Evolutionary conservation across 2,888 invertebrate genomes (phyloP), one percentile per base, ranked within the genome.

Genomic region (Leptopilina drosophilae): DNA sequence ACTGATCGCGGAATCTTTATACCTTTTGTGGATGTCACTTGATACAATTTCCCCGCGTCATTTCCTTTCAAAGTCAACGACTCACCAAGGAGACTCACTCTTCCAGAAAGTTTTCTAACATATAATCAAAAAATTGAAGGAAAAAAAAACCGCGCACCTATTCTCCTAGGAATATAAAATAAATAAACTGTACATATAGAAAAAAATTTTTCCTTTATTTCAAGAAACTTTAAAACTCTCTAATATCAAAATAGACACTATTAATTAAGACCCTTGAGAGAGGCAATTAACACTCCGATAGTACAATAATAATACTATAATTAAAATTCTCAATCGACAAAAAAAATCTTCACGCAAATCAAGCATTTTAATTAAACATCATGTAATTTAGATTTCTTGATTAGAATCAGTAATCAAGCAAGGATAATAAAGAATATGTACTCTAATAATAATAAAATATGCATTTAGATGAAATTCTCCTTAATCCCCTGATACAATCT

Each of bases 11-110:
- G 53, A 73, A 73, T 73, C 69, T 73, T 49, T 56, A 49, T 49
- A 49, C 69, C 69, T 56, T 73, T 73, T 56, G 69, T 73, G 69
- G 69, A 26, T 26, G 69, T 73, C 69, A 56, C 53, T 53, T 73
- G 49, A 73, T 73, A 73, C 69, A 53, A 56, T 73, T 73, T 73
- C 26, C 53, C 8, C 49, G 46, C 26, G 49, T 73, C 53, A 73
- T n/a, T 73, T 53, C 69, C 69, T 53, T 53, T 53, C 69, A 69
- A 69, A 69, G 69, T 69, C 69, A 69, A 69, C 69, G 69, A 53
- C 53, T 69, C 14, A 15, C 7, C 53, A 14, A 49, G 67, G 67
- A 69, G 46, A 53, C 12, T 20, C 26, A 14, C 11, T 53, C 26
- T 33, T 59, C n/a, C 59, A 59, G 15, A 53, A 67, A 11, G 33